A percentile compares a stretch with the other conserved stretches of the same genome.
Conservation (phyloP, 1,140 invertebrate genomes). For the Kradibia gibbosae region DNA sequence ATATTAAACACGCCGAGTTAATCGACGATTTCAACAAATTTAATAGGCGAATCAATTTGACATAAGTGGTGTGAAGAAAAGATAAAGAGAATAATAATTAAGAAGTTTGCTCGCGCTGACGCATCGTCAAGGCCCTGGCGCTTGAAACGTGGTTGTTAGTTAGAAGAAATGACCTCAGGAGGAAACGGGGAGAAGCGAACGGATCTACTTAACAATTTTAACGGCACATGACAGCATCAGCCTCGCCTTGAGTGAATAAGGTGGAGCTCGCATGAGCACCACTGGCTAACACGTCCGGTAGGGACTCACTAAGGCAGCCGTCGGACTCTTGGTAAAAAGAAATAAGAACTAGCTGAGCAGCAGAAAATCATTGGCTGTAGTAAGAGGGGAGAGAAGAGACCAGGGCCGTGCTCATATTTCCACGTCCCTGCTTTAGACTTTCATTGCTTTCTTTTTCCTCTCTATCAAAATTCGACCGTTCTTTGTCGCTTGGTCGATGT, state of each 20-base stretch:
- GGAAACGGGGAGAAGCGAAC: not conserved
- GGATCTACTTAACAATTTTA: conserved; percentile 35
- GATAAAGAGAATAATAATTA: conserved; percentile 49
- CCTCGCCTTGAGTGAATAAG: not conserved
- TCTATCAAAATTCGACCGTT: not conserved
- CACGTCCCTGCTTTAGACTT: conserved; percentile 50
- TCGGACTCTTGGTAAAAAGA: conserved; percentile 26
- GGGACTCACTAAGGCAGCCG: conserved; percentile 44
- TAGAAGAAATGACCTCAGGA: no score
- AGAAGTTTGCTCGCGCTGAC: not conserved
- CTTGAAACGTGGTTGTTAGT: not conserved
- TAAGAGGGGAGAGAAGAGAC: conserved; percentile 50
- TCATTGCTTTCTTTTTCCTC: conserved; percentile 16
- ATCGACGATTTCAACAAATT: conserved; percentile 38
- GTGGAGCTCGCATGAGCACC: conserved; percentile 54
- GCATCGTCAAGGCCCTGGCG: not conserved
- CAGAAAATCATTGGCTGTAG: not conserved
- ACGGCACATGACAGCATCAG: conserved; percentile 22
- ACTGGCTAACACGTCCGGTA: conserved; percentile 63
- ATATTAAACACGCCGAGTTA: not conserved
- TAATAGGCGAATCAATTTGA: conserved; percentile 26
- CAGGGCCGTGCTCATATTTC: conserved; percentile 65
- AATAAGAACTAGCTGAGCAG: conserved; percentile 11
- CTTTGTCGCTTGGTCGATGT: conserved; percentile 18
- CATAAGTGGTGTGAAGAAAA: conserved; percentile 34